A percentile compares a stretch with the other conserved stretches of the same genome.
phyloP scores from a whole-genome alignment of 1,140 invertebrate genomes.

The Bathynomus jamesi region DNA sequence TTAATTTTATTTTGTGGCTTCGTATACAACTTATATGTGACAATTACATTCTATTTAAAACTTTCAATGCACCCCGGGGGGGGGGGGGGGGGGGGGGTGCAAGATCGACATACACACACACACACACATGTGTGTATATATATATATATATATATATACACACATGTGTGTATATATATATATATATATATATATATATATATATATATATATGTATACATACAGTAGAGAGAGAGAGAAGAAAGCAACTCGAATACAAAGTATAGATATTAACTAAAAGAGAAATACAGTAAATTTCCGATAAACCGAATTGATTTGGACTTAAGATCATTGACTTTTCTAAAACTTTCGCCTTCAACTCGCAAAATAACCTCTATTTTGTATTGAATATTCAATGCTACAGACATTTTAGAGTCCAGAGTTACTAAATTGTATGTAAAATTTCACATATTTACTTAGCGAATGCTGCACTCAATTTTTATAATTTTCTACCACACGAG shows the following conservation, averaged over 20 bases:
- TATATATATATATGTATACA: not conserved
- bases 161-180: not conserved
- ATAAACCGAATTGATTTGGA: not conserved
- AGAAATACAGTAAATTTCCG: not conserved
- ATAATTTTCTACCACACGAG: too few species aligned
- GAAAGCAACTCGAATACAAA: not conserved
- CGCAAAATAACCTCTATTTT: too few species aligned
- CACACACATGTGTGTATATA: not conserved
- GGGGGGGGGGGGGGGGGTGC: too few species aligned
- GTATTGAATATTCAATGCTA: too few species aligned
- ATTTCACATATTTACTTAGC: not conserved
- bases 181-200: constrained; percentile 9
- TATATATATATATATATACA: constrained; percentile 11
- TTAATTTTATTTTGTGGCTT: too few species aligned
- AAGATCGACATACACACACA: not conserved
- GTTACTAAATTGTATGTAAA: too few species aligned
- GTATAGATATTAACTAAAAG: not conserved
- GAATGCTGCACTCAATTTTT: not conserved
- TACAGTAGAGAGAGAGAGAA: not conserved
- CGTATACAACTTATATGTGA: too few species aligned
- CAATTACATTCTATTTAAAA: too few species aligned
- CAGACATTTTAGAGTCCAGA: too few species aligned
- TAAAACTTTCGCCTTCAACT: too few species aligned
- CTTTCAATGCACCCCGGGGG: too few species aligned
- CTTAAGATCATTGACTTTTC: not conserved